Evolutionary conservation across 2,888 invertebrate genomes (phyloP).

Genomic region (Eupeodes latifasciatus): DNA sequence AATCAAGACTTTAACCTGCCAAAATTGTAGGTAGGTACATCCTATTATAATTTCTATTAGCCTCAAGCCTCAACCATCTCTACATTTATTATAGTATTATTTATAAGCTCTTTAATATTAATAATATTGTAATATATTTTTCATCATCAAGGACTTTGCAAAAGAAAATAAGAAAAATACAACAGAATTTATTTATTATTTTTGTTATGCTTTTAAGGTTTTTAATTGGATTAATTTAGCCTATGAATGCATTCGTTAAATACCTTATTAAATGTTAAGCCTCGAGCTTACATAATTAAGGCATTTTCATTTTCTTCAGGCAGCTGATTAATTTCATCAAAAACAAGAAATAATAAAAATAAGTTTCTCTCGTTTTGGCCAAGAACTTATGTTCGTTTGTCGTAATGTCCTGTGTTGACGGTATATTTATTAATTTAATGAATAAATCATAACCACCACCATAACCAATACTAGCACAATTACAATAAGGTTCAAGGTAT

Average conservation of each 20-base stretch:
- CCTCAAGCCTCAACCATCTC: too few relatives aligned
- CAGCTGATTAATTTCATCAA: background rate
- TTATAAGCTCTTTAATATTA: background rate
- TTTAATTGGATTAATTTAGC: background rate
- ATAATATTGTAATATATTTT: background rate
- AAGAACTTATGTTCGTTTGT: background rate
- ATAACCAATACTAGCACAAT: background rate
- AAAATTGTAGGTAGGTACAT: too few relatives aligned
- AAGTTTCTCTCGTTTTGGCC: background rate
- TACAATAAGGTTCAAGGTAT: background rate
- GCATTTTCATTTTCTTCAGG: background rate
- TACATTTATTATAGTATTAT: background rate
- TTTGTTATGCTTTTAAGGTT: background rate
- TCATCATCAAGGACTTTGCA: background rate
- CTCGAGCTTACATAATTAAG: background rate
- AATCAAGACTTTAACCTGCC: too few relatives aligned
- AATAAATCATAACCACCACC: conserved; percentile 61
- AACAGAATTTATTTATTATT: background rate
- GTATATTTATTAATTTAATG: conserved; percentile 28
- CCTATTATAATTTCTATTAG: too few relatives aligned
- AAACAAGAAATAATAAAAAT: background rate
- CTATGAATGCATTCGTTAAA: background rate
- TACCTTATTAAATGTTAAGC: conserved; percentile 2
- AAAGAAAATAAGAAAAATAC: background rate
- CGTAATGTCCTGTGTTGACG: background rate